Base-by-base conservation (phyloP, 2,113 vertebrate genomes). In the Dasypus novemcinctus region DNA sequence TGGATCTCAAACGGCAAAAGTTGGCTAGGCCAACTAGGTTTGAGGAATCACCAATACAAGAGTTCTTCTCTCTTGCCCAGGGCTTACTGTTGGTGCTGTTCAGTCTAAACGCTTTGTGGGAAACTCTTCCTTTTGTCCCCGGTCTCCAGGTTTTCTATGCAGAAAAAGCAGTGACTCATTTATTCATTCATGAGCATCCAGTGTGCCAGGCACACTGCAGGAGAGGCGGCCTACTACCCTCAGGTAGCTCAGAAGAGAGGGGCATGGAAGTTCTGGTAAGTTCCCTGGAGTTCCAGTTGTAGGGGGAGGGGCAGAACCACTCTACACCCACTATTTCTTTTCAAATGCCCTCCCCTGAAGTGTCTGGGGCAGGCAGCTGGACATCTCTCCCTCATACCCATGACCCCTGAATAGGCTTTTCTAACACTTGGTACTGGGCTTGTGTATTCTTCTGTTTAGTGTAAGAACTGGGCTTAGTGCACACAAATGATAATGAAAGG, bases 11-110 rank as follows among this genome's bases (percentile, higher is more conserved):
- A 76, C 15, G 17, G 14, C 31, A 12, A 59, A n/a, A 57, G 31
- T 38, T 63, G 52, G 43, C 52, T 46, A 59, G 49, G 57, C 78
- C 68, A 17, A 31, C 20, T 49, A 13, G 25, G 5, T 61, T 61
- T 63, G 68, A 36, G 21, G n/a, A 82, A 46, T 76, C 20, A 41
- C 49, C 33, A 18, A 17, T 27, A 9, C 1, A 0, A 63, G 41
- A 43, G 71, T 13, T 14, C 7, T 5, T 10, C 33, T 57, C 1
- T 57, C 25, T 43, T 54, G 1, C 36, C 36, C 0, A 0, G n/a
- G 72, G 57, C 43, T 59, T 31, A 6, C 46, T 18, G 3, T 59
- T 7, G 33, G 33, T 29, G 14, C 7, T 71, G 1, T 83, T 7
- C 11, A 5, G 14, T 15, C 38, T 14, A 25, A 33, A 75, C 43